Evolutionary conservation across 2,113 vertebrate genomes (phyloP).

Genomic region (Rattus norvegicus): GRCr8 NC_086035.1:1646501-1647000

Average conservation of each 20-base stretch:
- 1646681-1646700: not conserved
- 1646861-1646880: not conserved
- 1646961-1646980: constrained; percentile 27
- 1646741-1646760: not conserved
- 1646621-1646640: not conserved
- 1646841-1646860: constrained; percentile 41
- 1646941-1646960: not conserved
- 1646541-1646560: constrained; percentile 19
- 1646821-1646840: not conserved
- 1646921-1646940: not conserved
- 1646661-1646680: constrained; percentile 30
- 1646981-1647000: not conserved
- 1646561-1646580: not conserved
- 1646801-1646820: not conserved
- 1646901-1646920: not conserved
- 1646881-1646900: not conserved
- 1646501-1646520: constrained; percentile 63
- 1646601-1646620: not conserved
- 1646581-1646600: constrained; percentile 54
- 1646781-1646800: not conserved
- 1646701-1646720: not conserved
- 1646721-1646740: not conserved
- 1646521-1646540: constrained; percentile 51
- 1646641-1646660: constrained; percentile 7
- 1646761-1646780: not conserved